phyloP scores from a whole-genome alignment of 2,113 vertebrate genomes.

The Eurypyga helias region DNA sequence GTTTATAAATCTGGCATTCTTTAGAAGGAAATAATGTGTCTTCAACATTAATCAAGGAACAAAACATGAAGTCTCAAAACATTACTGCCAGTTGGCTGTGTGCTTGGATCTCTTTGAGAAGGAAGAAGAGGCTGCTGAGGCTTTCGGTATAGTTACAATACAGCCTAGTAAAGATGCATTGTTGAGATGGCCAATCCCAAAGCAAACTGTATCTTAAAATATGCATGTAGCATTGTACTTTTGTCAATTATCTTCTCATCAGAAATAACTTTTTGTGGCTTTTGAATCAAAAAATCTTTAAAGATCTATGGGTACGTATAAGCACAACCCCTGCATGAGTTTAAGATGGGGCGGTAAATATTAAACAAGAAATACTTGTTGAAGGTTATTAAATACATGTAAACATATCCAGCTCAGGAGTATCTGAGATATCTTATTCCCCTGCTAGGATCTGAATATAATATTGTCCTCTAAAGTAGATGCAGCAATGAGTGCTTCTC shows the following conservation, averaged over 20 bases:
- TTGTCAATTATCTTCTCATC: not conserved
- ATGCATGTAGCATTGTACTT: not conserved
- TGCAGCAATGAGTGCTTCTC: not conserved
- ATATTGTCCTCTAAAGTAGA: not conserved
- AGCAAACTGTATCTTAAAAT: not conserved
- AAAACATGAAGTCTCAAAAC: not conserved
- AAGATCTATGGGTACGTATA: not conserved
- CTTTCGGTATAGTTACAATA: not conserved
- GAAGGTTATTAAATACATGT: not conserved
- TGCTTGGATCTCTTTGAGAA: not conserved
- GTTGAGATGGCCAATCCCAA: not conserved
- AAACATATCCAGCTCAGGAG: not conserved
- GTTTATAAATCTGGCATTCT: not conserved
- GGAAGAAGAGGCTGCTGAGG: not conserved
- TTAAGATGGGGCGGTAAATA: not conserved
- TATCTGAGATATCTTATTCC: not conserved
- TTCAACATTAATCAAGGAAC: not conserved
- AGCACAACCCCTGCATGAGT: accelerated
- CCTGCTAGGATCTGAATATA: not conserved
- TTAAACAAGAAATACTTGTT: not conserved
- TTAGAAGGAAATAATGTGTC: not conserved
- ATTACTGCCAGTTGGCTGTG: not conserved
- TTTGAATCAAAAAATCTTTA: not conserved
- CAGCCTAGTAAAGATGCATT: not conserved
- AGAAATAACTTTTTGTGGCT: not conserved